phyloP scores from a whole-genome alignment of 2,888 invertebrate genomes.

The Sepiola atlantica region DNA sequence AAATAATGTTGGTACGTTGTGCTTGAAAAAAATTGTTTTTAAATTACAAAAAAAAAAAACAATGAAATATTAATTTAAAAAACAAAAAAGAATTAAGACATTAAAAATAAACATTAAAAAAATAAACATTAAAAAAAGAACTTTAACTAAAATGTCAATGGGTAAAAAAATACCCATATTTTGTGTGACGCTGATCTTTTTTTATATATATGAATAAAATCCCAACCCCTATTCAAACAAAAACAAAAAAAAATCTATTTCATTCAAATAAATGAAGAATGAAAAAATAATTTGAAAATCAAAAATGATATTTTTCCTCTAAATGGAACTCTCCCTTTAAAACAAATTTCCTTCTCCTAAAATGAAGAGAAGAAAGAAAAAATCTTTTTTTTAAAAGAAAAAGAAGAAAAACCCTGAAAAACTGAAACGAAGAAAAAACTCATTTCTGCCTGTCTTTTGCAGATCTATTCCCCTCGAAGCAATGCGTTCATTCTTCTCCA shows the following conservation, averaged over 20 bases:
- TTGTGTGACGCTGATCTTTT: background rate
- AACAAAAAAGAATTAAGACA: background rate
- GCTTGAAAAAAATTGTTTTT: background rate
- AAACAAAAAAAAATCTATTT: too few relatives aligned
- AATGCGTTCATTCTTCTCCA: background rate
- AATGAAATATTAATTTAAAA: background rate
- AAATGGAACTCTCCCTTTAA: background rate
- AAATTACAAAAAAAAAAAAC: background rate
- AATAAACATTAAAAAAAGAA: background rate
- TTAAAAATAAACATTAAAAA: too few relatives aligned
- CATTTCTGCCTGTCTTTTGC: background rate
- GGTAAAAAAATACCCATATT: background rate
- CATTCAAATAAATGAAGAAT: too few relatives aligned
- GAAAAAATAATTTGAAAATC: too few relatives aligned
- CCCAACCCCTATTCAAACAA: too few relatives aligned
- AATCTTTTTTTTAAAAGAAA: background rate
- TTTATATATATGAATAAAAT: too few relatives aligned
- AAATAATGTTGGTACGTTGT: background rate
- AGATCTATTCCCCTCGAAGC: conserved; percentile 21
- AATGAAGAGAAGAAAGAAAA: background rate
- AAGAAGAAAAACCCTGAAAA: background rate
- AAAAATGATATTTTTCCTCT: background rate
- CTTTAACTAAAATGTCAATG: background rate
- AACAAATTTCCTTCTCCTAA: background rate
- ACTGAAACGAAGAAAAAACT: background rate